Evolutionary conservation across 2,888 invertebrate species (phyloP), one percentile per base, ranked within the genome.

Genomic region (Chorisops tibialis): DNA sequence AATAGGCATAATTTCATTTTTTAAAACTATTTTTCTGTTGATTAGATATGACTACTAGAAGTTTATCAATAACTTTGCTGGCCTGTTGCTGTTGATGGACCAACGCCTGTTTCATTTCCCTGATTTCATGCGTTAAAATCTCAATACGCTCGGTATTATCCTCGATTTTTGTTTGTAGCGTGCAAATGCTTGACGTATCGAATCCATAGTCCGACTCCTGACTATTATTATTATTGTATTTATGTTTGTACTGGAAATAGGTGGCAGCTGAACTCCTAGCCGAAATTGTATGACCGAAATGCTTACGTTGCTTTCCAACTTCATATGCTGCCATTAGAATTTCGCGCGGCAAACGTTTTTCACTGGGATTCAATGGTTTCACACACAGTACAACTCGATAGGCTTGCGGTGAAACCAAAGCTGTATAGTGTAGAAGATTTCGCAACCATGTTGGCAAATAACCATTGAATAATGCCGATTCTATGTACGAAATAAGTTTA

Each of bases 401-500:
- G 0, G 91, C 91, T 69, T 89, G 88, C 0, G 91, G 91, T 0
- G 91, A 87, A 0, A 91, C 88, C 50, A 91, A 75, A 0, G 91
- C 89, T 0, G 91, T 89, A 72, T 89, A 88, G 71, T 89, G 87
- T 9, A 92, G 74, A 43, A 90, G 79, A 77, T 88, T 89, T 62
- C 88, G 77, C 11, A 91, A 71, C 76, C 87, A 88, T 70, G 87
- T 85, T 0, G 91, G 91, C 48, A 91, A 74, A 73, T 89, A 88
- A 0, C 89, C 89, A 70, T 90, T 87, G 67, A 91, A 91, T 37
- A 92, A 74, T 0, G 91, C 91, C 35, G 89, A 79, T 72, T 92
- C 92, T 79, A 92, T 88, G 72, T 91, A 91, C 1, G 89, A 89
- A 65, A 92, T 91, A n/a, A 92, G 75, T 77, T 92, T 91, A 0